Percentiles rank a stretch among this genome's conserved stretches.
Conservation (phyloP, 2,888 invertebrate species). For the Tetragonisca angustula region DNA sequence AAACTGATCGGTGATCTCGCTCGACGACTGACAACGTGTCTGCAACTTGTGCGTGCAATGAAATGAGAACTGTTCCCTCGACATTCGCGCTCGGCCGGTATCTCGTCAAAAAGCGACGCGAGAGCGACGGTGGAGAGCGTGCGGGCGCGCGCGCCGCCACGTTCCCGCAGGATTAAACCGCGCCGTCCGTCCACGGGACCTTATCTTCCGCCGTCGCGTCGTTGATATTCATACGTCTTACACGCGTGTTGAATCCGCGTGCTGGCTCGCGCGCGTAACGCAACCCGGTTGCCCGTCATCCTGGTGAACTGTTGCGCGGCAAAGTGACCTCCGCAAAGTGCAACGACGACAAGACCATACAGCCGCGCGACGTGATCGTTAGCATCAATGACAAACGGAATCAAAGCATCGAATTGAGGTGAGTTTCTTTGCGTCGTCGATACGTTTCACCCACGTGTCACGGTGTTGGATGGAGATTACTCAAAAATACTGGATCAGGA, state of each 20-base stretch:
- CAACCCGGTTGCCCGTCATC: slow-evolving; percentile 19
- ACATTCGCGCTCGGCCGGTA: not conserved
- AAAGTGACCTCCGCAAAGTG: slow-evolving; percentile 80
- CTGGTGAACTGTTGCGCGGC: slow-evolving; percentile 69
- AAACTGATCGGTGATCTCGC: not conserved
- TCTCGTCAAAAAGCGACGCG: not conserved
- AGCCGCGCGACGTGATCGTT: slow-evolving; percentile 78
- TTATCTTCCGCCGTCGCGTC: not conserved
- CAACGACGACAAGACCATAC: slow-evolving; percentile 75
- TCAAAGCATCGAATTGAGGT: slow-evolving; percentile 78
- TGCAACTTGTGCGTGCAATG: slow-evolving; percentile 15
- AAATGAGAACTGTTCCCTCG: slow-evolving; percentile 28
- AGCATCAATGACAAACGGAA: slow-evolving; percentile 78
- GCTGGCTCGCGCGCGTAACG: slow-evolving; percentile 2
- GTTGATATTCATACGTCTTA: not conserved
- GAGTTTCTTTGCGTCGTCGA: slow-evolving; percentile 30
- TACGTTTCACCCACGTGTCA: too few species aligned
- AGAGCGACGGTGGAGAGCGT: slow-evolving; percentile 4
- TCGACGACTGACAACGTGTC: not conserved
- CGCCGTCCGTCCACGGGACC: slow-evolving; percentile 15
- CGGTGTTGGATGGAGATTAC: too few species aligned
- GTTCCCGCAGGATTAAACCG: slow-evolving; percentile 6
- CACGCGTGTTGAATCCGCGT: not conserved
- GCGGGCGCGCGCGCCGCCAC: slow-evolving; percentile 4
- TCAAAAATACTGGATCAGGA: too few species aligned